Percentiles rank a stretch among this genome's conserved stretches.
Conservation (phyloP, 2,888 invertebrate genomes). For the Eupeodes latifasciatus region DNA sequence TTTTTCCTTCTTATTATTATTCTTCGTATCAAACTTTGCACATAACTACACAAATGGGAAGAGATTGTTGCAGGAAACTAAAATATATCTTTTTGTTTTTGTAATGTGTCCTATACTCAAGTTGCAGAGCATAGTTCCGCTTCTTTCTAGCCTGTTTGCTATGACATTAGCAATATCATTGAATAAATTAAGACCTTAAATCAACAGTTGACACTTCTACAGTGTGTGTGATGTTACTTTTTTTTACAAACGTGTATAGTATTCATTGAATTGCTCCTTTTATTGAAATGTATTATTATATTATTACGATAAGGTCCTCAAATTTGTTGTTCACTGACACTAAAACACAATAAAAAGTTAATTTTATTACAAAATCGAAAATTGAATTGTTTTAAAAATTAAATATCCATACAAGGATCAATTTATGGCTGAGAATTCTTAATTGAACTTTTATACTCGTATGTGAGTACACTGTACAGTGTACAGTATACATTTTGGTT, state of each 20-base stretch:
- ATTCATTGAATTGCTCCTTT: too few species aligned
- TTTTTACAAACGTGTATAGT: neutral
- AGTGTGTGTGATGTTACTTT: neutral
- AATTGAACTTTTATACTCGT: too few species aligned
- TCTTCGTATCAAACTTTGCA: neutral
- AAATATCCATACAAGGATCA: too few species aligned
- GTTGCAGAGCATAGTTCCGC: neutral
- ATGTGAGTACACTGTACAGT: too few species aligned
- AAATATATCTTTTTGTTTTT: neutral
- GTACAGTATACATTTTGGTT: too few species aligned
- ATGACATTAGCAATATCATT: slow-evolving; percentile 28
- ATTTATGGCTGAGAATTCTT: too few species aligned
- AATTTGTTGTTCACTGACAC: too few species aligned
- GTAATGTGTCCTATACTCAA: slow-evolving; percentile 5
- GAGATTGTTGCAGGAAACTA: neutral
- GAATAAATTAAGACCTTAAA: slow-evolving; percentile 9
- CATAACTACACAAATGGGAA: neutral
- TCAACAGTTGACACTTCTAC: slow-evolving; percentile 2
- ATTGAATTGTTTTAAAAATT: too few species aligned
- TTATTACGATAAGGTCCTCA: too few species aligned
- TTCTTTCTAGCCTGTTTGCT: neutral
- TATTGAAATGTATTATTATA: too few species aligned
- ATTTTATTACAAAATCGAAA: too few species aligned
- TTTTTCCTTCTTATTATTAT: neutral
- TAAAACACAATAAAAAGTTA: too few species aligned